Evolutionary conservation across 2,113 vertebrate species (phyloP).

Genomic region (Spea bombifrons): DNA sequence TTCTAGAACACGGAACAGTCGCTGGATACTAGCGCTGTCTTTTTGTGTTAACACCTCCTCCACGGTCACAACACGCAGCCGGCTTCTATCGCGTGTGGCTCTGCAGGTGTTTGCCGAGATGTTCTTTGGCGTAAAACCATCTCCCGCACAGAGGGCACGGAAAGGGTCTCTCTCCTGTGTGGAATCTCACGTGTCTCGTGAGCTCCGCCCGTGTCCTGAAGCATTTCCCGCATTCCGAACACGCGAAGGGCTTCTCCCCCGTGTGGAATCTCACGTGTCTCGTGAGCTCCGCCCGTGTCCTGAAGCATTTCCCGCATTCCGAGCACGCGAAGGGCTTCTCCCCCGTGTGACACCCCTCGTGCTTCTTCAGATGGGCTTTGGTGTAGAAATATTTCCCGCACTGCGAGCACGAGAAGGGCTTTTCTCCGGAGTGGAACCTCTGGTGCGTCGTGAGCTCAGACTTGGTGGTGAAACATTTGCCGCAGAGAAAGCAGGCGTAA

Average conservation of each 20-base stretch:
- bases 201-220: background rate
- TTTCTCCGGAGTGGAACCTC: too few species aligned
- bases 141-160: constrained; percentile 16
- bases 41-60: constrained; percentile 18
- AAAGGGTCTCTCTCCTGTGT: constrained; percentile 22
- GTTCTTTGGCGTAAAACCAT: constrained; percentile 16
- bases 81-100: constrained; percentile 35
- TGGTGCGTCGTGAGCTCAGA: background rate
- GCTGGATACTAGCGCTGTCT: too few species aligned
- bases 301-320: constrained; percentile 17
- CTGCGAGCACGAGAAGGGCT: too few species aligned
- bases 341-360: too few species aligned
- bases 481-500: constrained; percentile 52
- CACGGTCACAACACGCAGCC: constrained; percentile 6
- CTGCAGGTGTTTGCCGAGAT: constrained; percentile 16
- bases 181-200: background rate
- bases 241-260: background rate
- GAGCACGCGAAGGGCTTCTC: background rate
- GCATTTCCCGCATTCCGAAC: constrained; percentile 11
- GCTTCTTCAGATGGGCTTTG: too few species aligned
- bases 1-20: too few species aligned
- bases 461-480: constrained; percentile 41
- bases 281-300: background rate
- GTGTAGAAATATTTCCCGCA: too few species aligned
- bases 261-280: constrained; percentile 15